Evolutionary conservation across 2,888 invertebrate species (phyloP).

Genomic region (Heliothis peltigera): DNA sequence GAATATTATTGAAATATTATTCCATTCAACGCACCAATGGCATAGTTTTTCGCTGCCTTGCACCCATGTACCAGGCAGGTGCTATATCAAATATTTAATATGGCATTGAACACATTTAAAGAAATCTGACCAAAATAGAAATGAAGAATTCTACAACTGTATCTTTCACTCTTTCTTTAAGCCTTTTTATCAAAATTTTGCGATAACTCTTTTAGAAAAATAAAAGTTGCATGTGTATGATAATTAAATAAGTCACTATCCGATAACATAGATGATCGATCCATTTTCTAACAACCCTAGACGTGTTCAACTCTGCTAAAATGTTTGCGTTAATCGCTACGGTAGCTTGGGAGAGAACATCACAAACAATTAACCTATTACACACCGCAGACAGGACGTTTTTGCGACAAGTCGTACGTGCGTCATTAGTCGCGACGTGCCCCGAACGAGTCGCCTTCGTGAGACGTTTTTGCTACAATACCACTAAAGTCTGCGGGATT

Average conservation of each 20-base stretch:
- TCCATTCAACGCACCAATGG: constrained; percentile 35
- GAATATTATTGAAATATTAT: constrained; percentile 43
- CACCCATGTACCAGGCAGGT: constrained; percentile 11
- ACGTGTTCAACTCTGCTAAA: neutral
- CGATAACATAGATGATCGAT: too few species aligned
- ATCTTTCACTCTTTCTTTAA: too few species aligned
- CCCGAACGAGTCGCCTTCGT: constrained; percentile 23
- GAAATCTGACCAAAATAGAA: too few species aligned
- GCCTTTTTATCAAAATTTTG: too few species aligned
- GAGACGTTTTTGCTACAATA: constrained; percentile 46
- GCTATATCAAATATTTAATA: constrained; percentile 1
- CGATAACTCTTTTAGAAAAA: too few species aligned
- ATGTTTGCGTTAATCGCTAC: neutral
- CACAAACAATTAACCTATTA: constrained; percentile 47
- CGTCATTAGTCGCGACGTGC: constrained; percentile 40
- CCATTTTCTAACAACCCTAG: neutral
- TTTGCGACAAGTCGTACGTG: constrained; percentile 47
- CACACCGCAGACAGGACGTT: constrained; percentile 29
- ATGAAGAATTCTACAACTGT: too few species aligned
- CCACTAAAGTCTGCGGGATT: constrained; percentile 38
- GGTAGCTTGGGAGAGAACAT: constrained; percentile 12
- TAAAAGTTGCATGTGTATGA: too few species aligned
- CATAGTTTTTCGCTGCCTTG: constrained; percentile 19
- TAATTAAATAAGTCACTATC: too few species aligned
- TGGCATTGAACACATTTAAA: neutral